Percentiles rank a stretch among this genome's conserved stretches.
Conservation (phyloP, 35 echinoderm and acorn worm genomes). For the Ptychodera flava region DNA sequence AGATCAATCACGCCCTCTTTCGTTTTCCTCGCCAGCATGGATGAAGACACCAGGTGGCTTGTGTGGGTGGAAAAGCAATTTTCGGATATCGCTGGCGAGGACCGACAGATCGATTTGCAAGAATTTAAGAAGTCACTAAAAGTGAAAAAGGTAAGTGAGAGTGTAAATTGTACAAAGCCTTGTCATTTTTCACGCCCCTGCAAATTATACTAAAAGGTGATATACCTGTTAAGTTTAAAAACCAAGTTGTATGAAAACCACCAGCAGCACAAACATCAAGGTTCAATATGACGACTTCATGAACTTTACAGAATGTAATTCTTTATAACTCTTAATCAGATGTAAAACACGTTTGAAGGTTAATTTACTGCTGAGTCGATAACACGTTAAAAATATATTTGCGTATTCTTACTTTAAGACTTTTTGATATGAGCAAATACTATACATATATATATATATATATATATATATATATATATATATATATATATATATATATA, state of each 20-base stretch:
- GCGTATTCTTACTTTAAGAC: too few relatives aligned
- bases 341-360: too few relatives aligned
- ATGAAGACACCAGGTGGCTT: conserved; percentile 83
- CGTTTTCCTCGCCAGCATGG: neutral
- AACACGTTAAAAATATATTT: too few relatives aligned
- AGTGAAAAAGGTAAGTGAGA: conserved; percentile 86
- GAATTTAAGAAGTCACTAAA: conserved; percentile 85
- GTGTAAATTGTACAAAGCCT: too few relatives aligned
- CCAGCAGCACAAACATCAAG: neutral
- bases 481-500: too few relatives aligned
- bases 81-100: conserved; percentile 80
- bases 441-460: too few relatives aligned
- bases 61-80: conserved; percentile 92
- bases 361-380: too few relatives aligned
- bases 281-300: neutral
- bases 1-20: neutral
- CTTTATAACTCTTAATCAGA: neutral
- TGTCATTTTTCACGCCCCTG: neutral
- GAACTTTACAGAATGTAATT: neutral
- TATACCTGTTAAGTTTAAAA: conserved; percentile 6
- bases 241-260: neutral
- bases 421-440: too few relatives aligned
- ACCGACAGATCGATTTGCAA: conserved; percentile 86
- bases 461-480: too few relatives aligned
- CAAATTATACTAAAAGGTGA: neutral